Conservation (phyloP, 1,140 invertebrate species). For the Oryctes rhinoceros region DNA sequence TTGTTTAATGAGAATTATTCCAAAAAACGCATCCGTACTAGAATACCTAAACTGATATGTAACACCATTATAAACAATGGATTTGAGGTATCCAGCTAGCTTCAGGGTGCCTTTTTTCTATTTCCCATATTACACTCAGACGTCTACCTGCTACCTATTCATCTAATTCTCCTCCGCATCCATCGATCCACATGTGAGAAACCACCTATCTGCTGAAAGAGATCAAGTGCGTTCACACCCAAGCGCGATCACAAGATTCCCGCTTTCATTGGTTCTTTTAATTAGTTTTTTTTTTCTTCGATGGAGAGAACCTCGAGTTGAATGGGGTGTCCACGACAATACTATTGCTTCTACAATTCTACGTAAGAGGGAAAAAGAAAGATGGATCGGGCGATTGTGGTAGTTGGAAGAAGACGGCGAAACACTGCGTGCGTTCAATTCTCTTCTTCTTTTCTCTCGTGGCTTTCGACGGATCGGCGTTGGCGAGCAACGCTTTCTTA, state of each 20-base stretch:
- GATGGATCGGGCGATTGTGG: not conserved
- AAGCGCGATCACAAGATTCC: conserved; percentile 1
- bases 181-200: not conserved
- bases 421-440: not conserved
- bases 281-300: conserved; percentile 1
- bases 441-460: not conserved
- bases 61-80: too few species aligned
- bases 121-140: too few species aligned
- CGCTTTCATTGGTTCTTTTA: conserved; percentile 1
- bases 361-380: not conserved
- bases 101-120: too few species aligned
- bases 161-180: not conserved
- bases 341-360: not conserved
- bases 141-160: not conserved
- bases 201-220: conserved; percentile 8
- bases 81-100: too few species aligned
- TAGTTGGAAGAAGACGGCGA: not conserved
- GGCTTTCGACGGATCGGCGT: not conserved
- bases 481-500: not conserved
- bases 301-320: not conserved
- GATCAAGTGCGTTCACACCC: not conserved
- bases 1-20: too few species aligned
- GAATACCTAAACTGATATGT: too few species aligned
- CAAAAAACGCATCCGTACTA: too few species aligned
- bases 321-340: not conserved